Percentiles rank a stretch among this genome's conserved stretches.
phyloP scores from a whole-genome alignment of 2,888 invertebrate genomes.

The Parnassius apollo region DNA sequence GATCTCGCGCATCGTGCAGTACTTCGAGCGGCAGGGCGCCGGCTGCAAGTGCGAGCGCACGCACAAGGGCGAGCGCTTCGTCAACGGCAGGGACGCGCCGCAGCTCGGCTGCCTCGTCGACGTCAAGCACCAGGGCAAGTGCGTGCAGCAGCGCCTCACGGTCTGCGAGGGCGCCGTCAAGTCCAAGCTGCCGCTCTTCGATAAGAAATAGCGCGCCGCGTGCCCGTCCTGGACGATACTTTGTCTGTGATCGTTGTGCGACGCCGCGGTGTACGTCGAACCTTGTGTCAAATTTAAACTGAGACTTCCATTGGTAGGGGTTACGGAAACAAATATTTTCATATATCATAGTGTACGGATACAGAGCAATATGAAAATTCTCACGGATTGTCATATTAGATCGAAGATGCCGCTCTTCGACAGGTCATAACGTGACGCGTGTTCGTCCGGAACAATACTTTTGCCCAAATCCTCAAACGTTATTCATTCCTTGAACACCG shows the following conservation, averaged over 20 bases:
- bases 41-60: constrained; percentile 75
- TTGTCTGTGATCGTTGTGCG: background rate
- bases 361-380: background rate
- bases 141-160: constrained; percentile 84
- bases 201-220: constrained; percentile 69
- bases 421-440: too few relatives aligned
- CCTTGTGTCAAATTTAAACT: constrained; percentile 18
- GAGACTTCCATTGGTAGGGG: constrained; percentile 17
- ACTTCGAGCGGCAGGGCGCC: constrained; percentile 90
- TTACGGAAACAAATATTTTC: constrained; percentile 7
- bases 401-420: constrained; percentile 39
- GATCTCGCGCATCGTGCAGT: constrained; percentile 92
- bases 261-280: background rate
- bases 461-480: too few relatives aligned
- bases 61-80: constrained; percentile 48
- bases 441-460: too few relatives aligned
- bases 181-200: constrained; percentile 92
- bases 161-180: constrained; percentile 93
- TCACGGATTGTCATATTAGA: constrained; percentile 25
- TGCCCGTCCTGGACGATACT: background rate
- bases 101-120: constrained; percentile 44
- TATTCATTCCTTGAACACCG: too few relatives aligned
- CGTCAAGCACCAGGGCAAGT: constrained; percentile 58
- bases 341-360: constrained; percentile 6
- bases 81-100: constrained; percentile 38